Evolutionary conservation across 2,113 vertebrate genomes (phyloP).

Genomic region (Coptodon bakossiorum): DNA sequence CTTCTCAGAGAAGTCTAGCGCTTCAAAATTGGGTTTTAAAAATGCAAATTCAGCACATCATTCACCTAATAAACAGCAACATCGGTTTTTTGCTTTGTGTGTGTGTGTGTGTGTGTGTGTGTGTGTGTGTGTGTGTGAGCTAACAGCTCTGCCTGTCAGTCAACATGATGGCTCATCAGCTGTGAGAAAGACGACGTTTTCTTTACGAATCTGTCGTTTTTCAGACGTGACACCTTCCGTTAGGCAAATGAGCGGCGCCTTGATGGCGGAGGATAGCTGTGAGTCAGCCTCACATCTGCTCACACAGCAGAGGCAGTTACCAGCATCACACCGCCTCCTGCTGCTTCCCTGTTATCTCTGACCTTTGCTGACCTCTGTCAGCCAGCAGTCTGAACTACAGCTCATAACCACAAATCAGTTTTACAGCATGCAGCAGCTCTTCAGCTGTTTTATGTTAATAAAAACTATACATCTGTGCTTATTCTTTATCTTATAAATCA

Average conservation of each 20-base stretch:
- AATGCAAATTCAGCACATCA: neutral
- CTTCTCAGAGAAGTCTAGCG: neutral
- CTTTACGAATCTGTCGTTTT: neutral
- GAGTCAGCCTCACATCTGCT: neutral
- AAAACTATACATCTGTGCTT: neutral
- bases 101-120: no score
- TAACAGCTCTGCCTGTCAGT: neutral
- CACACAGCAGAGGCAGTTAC: neutral
- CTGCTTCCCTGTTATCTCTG: neutral
- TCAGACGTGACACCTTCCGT: neutral
- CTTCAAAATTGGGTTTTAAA: neutral
- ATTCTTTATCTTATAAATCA: neutral
- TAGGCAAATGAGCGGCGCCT: neutral
- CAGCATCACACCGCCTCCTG: neutral
- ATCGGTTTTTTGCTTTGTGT: fast-evolving
- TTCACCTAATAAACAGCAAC: neutral
- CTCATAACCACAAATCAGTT: neutral
- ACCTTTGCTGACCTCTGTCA: neutral
- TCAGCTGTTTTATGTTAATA: neutral
- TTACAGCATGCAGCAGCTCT: neutral
- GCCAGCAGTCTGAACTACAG: neutral
- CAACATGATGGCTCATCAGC: neutral
- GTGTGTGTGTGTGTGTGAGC: neutral
- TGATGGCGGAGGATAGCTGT: neutral
- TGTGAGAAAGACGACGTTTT: neutral